These are phyloP conservation scores for Dasypogon diadema DNA, from an alignment of 2,888 invertebrate genomes.

Conservation along the genomic window DNA sequence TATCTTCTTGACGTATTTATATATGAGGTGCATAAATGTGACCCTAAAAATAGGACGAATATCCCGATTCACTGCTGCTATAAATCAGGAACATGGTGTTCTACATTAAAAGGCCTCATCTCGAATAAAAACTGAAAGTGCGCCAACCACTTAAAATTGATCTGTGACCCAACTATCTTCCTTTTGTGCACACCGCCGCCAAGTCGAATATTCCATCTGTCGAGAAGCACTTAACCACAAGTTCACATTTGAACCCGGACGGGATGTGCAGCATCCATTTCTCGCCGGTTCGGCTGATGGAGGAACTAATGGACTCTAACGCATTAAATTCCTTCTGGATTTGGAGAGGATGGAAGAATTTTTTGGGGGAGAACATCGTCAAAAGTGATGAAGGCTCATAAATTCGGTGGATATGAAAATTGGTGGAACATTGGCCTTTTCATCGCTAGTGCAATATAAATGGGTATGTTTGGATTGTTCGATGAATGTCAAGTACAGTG, in stretches of 20 bases:
- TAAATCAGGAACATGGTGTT: constrained; percentile 46
- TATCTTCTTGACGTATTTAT: not conserved
- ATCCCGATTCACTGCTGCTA: constrained; percentile 30
- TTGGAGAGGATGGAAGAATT: not conserved
- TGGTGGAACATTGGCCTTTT: constrained; percentile 13
- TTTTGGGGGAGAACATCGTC: constrained; percentile 37
- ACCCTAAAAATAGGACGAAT: constrained; percentile 38
- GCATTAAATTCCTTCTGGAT: constrained; percentile 31
- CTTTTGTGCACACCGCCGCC: constrained; percentile 31
- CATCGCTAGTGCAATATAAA: constrained; percentile 12
- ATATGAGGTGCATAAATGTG: constrained; percentile 7
- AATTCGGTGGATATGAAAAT: constrained; percentile 40
- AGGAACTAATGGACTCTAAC: constrained; percentile 43
- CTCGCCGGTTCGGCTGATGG: constrained; percentile 39
- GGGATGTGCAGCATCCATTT: constrained; percentile 16
- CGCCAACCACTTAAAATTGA: constrained; percentile 48
- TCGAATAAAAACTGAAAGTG: constrained; percentile 27
- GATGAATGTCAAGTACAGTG: not conserved
- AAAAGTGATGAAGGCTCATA: constrained; percentile 42
- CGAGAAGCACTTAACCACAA: constrained; percentile 48
- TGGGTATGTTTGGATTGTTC: not conserved
- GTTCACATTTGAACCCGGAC: constrained; percentile 44
- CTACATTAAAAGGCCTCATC: constrained; percentile 46
- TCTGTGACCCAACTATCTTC: constrained; percentile 37
- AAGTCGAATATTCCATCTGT: constrained; percentile 41